phyloP scores from a whole-genome alignment of 2,888 invertebrate species.

The Xestia rhomboidea region DNA sequence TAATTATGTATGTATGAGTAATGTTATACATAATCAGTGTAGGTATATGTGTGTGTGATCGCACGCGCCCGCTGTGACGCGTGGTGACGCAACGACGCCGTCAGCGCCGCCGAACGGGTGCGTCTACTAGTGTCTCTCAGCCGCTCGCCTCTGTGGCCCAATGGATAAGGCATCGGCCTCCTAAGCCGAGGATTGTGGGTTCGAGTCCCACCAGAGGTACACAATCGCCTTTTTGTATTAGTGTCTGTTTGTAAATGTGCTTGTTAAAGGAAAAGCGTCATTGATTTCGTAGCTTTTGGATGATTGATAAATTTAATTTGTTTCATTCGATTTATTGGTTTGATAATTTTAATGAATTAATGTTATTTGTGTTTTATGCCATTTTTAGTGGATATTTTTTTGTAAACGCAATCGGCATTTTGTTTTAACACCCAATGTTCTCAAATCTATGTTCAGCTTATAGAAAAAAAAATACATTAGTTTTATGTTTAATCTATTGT shows the following conservation, averaged over 20 bases:
- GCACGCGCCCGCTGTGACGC: conserved; percentile 70
- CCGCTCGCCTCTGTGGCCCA: conserved; percentile 96
- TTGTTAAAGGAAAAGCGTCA: conserved; percentile 12
- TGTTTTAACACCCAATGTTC: neutral
- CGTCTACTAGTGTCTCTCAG: conserved; percentile 95
- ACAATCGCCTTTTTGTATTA: conserved; percentile 75
- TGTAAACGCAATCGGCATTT: neutral
- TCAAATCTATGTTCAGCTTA: neutral
- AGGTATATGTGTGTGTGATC: conserved; percentile 69
- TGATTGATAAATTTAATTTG: neutral
- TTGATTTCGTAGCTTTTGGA: conserved; percentile 34
- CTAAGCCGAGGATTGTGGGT: conserved; percentile 96
- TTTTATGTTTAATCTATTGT: neutral
- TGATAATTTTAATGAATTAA: conserved; percentile 10
- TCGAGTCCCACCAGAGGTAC: conserved; percentile 97
- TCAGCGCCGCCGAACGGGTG: conserved; percentile 75
- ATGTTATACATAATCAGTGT: conserved; percentile 64
- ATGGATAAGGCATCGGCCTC: conserved; percentile 96
- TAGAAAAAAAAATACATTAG: neutral
- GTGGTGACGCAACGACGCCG: conserved; percentile 79
- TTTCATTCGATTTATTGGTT: conserved; percentile 3
- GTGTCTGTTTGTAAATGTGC: conserved; percentile 4
- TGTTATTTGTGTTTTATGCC: neutral
- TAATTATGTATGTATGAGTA: conserved; percentile 59
- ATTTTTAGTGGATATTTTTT: neutral